phyloP scores from a whole-genome alignment of 2,797 vertebrate genomes.

The Naso thynnoides region DNA sequence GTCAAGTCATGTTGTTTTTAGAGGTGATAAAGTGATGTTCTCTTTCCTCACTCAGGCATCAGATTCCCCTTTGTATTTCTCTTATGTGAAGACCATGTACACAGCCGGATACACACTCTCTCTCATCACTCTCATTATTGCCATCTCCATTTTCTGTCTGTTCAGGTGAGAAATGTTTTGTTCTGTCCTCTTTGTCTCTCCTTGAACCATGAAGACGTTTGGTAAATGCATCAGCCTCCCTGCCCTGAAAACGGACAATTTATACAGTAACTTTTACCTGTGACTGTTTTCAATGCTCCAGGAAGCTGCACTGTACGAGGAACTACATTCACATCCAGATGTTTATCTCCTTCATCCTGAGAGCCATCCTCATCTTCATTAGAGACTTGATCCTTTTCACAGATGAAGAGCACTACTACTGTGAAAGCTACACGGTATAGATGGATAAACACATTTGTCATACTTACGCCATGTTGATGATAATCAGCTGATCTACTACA shows the following conservation, averaged over 20 bases:
- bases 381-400: constrained; percentile 90
- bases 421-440: constrained; percentile 87
- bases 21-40: not conserved
- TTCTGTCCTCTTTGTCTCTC: too few relatives aligned
- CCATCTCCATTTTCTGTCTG: constrained; percentile 87
- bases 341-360: constrained; percentile 94
- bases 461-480: not conserved
- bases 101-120: constrained; percentile 91
- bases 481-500: not conserved
- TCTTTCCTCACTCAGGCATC: constrained; percentile 44
- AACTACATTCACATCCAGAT: constrained; percentile 98
- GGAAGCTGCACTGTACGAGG: constrained; percentile 93
- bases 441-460: not conserved
- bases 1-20: not conserved
- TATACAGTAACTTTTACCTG: not conserved
- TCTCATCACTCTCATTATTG: constrained; percentile 87
- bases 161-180: constrained; percentile 87
- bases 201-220: not conserved
- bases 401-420: constrained; percentile 88
- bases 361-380: constrained; percentile 93
- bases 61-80: constrained; percentile 85
- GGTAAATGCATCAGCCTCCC: not conserved
- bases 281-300: constrained; percentile 55
- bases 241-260: not conserved
- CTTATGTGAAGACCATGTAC: constrained; percentile 93